Percentiles rank a stretch among this genome's conserved stretches.
These are phyloP conservation scores for Typhlichthys eigenmanni DNA, from an alignment of 2,797 vertebrate genomes.

Conservation along the genomic window DNA sequence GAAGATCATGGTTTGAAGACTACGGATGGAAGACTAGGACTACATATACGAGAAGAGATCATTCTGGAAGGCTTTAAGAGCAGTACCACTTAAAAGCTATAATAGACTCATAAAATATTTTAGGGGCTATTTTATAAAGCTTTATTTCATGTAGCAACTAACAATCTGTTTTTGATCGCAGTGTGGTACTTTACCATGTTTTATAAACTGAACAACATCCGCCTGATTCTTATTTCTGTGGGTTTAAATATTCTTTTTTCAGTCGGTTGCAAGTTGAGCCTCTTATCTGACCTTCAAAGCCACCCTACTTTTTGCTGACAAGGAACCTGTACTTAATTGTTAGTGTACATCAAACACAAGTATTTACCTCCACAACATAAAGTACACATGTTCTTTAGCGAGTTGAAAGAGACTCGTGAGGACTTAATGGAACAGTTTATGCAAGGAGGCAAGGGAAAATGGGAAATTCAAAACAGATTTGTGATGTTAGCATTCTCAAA, in stretches of 20 bases:
- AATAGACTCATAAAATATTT: not conserved
- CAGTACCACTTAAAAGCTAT: not conserved
- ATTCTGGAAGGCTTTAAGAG: slow-evolving; percentile 1
- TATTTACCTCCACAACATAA: slow-evolving; percentile 13
- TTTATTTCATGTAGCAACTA: too few species aligned
- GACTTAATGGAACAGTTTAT: slow-evolving; percentile 23
- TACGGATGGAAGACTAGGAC: too few species aligned
- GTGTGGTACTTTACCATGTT: too few species aligned
- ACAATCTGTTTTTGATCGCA: too few species aligned
- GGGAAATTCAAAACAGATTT: slow-evolving; percentile 67
- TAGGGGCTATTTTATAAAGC: too few species aligned
- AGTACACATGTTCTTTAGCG: slow-evolving; percentile 36
- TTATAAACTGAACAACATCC: too few species aligned
- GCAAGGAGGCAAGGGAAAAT: slow-evolving; percentile 20
- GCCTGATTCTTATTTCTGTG: not conserved
- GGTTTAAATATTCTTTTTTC: slow-evolving; percentile 1
- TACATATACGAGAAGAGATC: not conserved
- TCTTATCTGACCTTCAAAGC: slow-evolving; percentile 3
- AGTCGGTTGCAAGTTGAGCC: not conserved
- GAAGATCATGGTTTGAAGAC: too few species aligned
- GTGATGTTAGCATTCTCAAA: slow-evolving; percentile 28
- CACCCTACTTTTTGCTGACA: slow-evolving; percentile 13
- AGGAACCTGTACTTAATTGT: slow-evolving; percentile 28
- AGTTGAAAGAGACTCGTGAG: slow-evolving; percentile 24
- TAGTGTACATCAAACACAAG: slow-evolving; percentile 26